Evolutionary conservation across 64 coral and sea anemone species (phyloP), one percentile per base, ranked within the genome.

Genomic region (Montipora sp.): DNA sequence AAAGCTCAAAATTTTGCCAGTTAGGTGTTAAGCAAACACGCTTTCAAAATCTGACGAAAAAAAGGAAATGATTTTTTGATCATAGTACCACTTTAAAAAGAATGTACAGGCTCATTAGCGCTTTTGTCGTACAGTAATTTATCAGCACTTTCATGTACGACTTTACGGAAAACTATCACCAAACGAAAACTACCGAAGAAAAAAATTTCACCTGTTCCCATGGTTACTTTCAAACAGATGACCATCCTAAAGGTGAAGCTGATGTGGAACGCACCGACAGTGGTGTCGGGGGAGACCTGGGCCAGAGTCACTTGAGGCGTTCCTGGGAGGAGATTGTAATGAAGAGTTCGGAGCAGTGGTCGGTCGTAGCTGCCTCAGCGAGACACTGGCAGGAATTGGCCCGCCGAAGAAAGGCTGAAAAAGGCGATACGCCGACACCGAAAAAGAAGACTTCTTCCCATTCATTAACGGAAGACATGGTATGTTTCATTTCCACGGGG

Each of bases 181-280:
- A 3, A 15, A 53, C 18, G 3, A 13, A 21, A 71, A 19, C 0
- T 15, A 15, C 3, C 20, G 63, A n/a, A 68, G 3, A 68, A 8
- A 68, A 68, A 13, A 22, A 57, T 2, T 4, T 61, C 2, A 24
- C 23, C 4, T 1, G 80, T 45, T 63, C 61, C 63, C 19, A 48
- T 18, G 46, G 43, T 50, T 50, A 48, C 73, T 20, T 69, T 51
- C 47, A 44, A 36, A 36, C 74, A 77, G 75, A 75, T 19, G 36
- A 59, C 7, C 51, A 80, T 5, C 71, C 48, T 13, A 98, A 95
- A 77, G 23, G 12, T 44, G 96, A 98, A 2, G 77, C 74, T 3
- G 96, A 98, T 16, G 75, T 98, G 50, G 78, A 95, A 55, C 90
- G 96, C 51, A 95, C 94, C 3, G 96, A 98, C 83, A 98, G 96